phyloP scores from a whole-genome alignment of 2,888 invertebrate genomes.

The Eudemis profundana region DNA sequence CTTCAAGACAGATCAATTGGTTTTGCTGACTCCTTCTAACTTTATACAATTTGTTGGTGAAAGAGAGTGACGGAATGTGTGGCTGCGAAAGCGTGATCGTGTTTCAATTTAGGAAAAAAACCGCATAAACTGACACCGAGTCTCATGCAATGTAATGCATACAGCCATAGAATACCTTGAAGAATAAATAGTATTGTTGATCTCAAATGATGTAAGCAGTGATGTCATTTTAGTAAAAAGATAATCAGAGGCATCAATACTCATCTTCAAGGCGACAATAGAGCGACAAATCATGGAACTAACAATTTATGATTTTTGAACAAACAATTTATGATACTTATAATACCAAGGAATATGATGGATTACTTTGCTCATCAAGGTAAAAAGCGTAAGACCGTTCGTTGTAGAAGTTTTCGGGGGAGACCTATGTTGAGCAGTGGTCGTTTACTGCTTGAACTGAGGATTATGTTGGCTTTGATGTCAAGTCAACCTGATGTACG shows the following conservation, averaged over 20 bases:
- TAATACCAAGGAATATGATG: neutral
- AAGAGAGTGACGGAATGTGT: conserved; percentile 56
- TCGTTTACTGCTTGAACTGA: too few relatives aligned
- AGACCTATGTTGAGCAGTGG: too few relatives aligned
- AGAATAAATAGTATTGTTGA: conserved; percentile 17
- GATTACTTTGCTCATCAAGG: neutral
- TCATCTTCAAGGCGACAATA: conserved; percentile 21
- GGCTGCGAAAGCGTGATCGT: conserved; percentile 51
- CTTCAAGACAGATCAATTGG: conserved; percentile 52
- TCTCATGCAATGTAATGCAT: conserved; percentile 13
- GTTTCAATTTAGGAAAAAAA: conserved; percentile 57
- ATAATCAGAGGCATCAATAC: conserved; percentile 3
- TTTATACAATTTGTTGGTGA: conserved; percentile 45
- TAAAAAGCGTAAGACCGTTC: too few relatives aligned
- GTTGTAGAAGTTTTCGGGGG: too few relatives aligned
- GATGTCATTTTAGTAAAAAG: conserved; percentile 27
- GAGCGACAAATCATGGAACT: neutral
- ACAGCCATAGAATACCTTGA: neutral
- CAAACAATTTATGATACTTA: neutral
- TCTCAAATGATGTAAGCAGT: conserved; percentile 29
- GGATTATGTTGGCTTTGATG: too few relatives aligned
- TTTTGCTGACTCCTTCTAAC: conserved; percentile 57
- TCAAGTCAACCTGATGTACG: too few relatives aligned
- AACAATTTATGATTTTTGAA: too few relatives aligned
- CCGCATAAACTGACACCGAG: conserved; percentile 27